Base-by-base conservation (phyloP, 2,888 invertebrate species). In the Cryptocephalus primarius region DNA sequence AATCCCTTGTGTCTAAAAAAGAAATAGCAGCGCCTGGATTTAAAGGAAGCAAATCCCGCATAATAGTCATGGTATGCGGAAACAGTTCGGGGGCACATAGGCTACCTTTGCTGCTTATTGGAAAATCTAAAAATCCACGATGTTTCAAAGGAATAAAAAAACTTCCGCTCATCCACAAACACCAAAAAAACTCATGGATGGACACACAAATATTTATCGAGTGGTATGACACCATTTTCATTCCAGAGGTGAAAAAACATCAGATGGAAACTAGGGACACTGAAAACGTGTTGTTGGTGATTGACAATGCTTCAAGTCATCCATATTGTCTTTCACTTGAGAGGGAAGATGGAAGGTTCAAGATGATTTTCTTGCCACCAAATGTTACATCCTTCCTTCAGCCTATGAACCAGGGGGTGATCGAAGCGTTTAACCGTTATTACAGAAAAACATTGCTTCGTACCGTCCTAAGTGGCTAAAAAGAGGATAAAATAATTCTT, bases 281-380 rank as follows among this genome's bases (percentile, higher is more conserved):
- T n/a, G 10, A 10, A 11, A 42, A 42, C 9, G 42, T 32, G 13
- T 10, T 42, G 10, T 13, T 42, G 32, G 32, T 42, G 10, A 31
- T 42, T 14, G 42, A 42, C 31, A 42, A 42, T 42, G 42, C 42
- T 11, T 10, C 42, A 39, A 11, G 39, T 39, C 39, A 39, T 11
- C 39, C 9, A n/a, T n/a, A n/a, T n/a, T n/a, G n/a, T 39, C 8
- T 8, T 11, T 8, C 8, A 39, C 39, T 39, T 39, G 39, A 39
- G 11, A 39, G 9, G 8, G 11, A 9, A 11, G 9, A 39, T 39
- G 9, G 9, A 39, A 39, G 12, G 8, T 9, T 39, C 8, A 39
- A 39, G 11, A 13, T 39, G 39, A 11, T 11, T 9, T 39, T 39
- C 11, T 39, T 39, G 11, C 39, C 39, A 9, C 39, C 39, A 9